Evolutionary conservation across 1,140 invertebrate species (phyloP), one percentile per base, ranked within the genome.

Genomic region (Diplogasteroides magnus): DNA sequence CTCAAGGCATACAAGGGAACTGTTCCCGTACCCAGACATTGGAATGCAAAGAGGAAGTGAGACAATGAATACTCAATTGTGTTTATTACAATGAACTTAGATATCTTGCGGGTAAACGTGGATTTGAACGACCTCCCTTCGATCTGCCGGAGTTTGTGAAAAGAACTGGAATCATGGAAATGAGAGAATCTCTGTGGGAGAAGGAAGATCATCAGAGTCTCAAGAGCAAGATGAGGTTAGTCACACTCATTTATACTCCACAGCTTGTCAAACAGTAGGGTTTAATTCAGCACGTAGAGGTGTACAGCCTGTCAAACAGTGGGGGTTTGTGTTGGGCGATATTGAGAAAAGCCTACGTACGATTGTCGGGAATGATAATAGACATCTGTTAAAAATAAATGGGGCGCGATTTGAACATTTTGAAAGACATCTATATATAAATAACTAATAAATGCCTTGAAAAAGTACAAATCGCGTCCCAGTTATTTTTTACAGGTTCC

Each of bases 161-260:
- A 83, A 90, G 92, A 77, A 99, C 97, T 1, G 97, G 97, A 13
- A 99, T 99, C 71, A 97, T 97, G 89, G 96, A 98, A 84, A 99
- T 99, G 97, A 86, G 97, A 58, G 93, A 94, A 29, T 95, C 95
- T 11, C 85, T 98, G n/a, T 93, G 94, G 83, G 95, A 98, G 81
- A 94, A 86, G 83, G 97, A 99, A 80, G 94, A 97, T 82, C 89
- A 91, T 29, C 97, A 97, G 82, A 93, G 93, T 0, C 84, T 99
- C 3, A 99, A 99, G 84, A 90, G 93, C 0, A 98, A 98, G 86
- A 98, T 98, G 95, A 87, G 95, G 37, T 48, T 48, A 11, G 37
- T 48, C 19, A 19, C n/a, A n/a, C n/a, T n/a, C n/a, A n/a, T n/a
- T n/a, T n/a, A n/a, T n/a, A n/a, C n/a, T n/a, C n/a, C n/a, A n/a